A percentile compares a stretch with the other conserved stretches of the same genome.
Conservation (phyloP, 2,113 vertebrate species). For the Lamprologus sp. region DNA sequence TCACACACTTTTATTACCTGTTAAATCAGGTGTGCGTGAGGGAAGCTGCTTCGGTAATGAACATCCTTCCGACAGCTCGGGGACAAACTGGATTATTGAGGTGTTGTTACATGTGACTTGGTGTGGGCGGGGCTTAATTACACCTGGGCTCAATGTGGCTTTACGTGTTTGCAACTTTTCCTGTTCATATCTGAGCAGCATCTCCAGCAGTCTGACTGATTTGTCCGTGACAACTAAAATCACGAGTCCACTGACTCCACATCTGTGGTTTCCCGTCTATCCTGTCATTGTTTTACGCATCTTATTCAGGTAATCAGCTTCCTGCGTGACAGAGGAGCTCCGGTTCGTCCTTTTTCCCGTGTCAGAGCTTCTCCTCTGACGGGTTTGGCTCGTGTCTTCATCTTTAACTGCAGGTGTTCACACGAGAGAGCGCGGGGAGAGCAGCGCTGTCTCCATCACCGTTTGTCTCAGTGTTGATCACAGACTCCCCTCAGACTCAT, state of each 20-base stretch:
- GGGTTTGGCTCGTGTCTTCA: background rate
- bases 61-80: background rate
- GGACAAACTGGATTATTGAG: background rate
- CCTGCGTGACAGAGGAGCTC: background rate
- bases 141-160: background rate
- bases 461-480: background rate
- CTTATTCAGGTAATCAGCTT: background rate
- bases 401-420: background rate
- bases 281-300: background rate
- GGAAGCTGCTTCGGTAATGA: background rate
- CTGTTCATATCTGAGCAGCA: background rate
- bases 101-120: background rate
- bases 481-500: background rate
- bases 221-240: background rate
- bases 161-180: background rate
- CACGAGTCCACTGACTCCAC: background rate
- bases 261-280: background rate
- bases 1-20: background rate
- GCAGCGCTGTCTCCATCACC: background rate
- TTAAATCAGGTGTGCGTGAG: background rate
- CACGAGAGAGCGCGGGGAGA: background rate
- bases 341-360: accelerated
- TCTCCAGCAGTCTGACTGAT: background rate
- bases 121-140: background rate
- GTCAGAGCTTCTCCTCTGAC: background rate